Evolutionary conservation across 2,113 vertebrate genomes (phyloP).

Genomic region (Brevimyrus niger): DNA sequence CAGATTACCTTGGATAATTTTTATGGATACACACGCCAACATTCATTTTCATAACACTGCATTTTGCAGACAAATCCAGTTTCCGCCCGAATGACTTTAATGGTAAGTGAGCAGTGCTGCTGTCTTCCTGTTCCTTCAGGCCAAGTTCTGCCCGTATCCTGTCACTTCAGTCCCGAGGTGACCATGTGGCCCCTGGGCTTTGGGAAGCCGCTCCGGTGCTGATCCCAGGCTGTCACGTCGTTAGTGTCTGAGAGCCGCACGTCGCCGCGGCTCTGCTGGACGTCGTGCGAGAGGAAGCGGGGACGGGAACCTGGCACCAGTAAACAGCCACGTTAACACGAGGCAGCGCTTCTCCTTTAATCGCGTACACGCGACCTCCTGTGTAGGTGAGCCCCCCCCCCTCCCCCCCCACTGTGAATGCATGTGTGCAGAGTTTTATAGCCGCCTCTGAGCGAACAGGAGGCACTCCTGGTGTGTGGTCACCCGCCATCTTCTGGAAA

Average conservation of each 20-base stretch:
- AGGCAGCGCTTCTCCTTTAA: neutral
- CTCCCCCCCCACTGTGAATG: neutral
- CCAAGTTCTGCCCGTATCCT: constrained; percentile 47
- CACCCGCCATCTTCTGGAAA: constrained; percentile 36
- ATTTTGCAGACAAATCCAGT: constrained; percentile 46
- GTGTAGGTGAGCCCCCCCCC: neutral
- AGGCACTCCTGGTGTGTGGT: constrained; percentile 25
- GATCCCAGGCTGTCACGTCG: neutral
- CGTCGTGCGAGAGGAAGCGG: neutral
- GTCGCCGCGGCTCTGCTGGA: neutral
- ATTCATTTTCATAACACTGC: constrained; percentile 32
- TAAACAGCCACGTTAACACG: neutral
- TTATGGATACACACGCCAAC: constrained; percentile 48
- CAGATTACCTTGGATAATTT: neutral
- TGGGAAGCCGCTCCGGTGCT: neutral
- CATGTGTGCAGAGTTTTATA: neutral
- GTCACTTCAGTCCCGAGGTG: constrained; percentile 37
- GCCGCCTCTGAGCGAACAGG: neutral
- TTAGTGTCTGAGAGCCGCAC: neutral
- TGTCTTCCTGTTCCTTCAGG: constrained; percentile 51
- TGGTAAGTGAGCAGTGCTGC: constrained; percentile 57
- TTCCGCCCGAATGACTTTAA: constrained; percentile 58
- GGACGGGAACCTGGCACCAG: neutral
- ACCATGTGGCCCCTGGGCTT: constrained; percentile 42
- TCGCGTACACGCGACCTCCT: neutral